These are phyloP conservation scores for Biston betularia DNA, from an alignment of 2,888 invertebrate genomes.

Conservation along the genomic window DNA sequence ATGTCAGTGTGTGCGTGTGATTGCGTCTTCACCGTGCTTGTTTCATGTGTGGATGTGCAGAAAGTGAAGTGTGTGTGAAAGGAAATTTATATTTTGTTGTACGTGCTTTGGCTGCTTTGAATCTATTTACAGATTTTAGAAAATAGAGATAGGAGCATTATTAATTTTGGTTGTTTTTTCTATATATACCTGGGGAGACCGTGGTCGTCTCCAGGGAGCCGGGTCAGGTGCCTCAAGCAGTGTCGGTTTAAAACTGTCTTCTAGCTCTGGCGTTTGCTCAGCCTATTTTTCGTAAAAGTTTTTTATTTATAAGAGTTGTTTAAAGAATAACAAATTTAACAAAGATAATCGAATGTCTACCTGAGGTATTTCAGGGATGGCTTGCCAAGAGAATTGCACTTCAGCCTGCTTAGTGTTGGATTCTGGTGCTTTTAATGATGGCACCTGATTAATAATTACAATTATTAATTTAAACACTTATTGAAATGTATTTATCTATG, in stretches of 20 bases:
- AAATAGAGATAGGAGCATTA: not conserved
- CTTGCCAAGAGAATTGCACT: constrained; percentile 78
- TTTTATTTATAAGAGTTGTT: constrained; percentile 19
- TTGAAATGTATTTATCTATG: not conserved
- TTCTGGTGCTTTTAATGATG: constrained; percentile 63
- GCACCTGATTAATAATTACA: constrained; percentile 60
- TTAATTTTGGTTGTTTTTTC: not conserved
- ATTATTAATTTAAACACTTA: not conserved
- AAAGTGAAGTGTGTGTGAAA: not conserved
- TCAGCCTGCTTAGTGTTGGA: constrained; percentile 67
- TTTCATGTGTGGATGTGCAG: constrained; percentile 12
- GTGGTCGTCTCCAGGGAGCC: constrained; percentile 73
- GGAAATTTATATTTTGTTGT: not conserved
- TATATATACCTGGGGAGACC: constrained; percentile 74
- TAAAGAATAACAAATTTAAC: constrained; percentile 6
- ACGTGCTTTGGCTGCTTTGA: constrained; percentile 6
- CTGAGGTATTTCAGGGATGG: constrained; percentile 82
- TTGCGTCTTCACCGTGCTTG: constrained; percentile 5
- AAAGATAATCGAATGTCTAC: constrained; percentile 54
- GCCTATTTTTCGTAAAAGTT: constrained; percentile 62
- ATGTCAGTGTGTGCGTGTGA: constrained; percentile 12
- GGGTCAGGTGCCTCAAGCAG: constrained; percentile 69
- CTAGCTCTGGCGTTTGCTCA: constrained; percentile 78
- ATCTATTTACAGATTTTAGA: not conserved
- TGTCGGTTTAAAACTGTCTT: constrained; percentile 77